These are phyloP conservation scores for Antennarius striatus DNA, from an alignment of 2,113 vertebrate genomes.

Conservation along the genomic window DNA sequence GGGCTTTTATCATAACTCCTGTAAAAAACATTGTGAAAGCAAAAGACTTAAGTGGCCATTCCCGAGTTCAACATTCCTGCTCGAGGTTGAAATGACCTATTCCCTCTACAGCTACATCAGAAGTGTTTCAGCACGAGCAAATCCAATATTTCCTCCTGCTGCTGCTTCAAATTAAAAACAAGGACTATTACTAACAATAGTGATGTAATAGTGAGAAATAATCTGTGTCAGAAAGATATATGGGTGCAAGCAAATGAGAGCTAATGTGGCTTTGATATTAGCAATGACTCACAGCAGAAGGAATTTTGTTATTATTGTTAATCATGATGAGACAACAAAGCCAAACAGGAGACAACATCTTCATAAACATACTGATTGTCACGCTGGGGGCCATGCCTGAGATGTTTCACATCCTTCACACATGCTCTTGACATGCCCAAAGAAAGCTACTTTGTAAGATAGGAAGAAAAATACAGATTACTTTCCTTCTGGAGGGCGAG, in stretches of 20 bases:
- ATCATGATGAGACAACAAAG: conserved; percentile 24
- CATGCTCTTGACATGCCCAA: background rate
- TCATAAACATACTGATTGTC: conserved; percentile 31
- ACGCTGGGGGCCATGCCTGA: conserved; percentile 24
- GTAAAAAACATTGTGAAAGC: too few relatives aligned
- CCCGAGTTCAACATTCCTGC: too few relatives aligned
- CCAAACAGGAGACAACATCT: conserved; percentile 23
- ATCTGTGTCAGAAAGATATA: conserved; percentile 27
- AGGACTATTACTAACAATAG: background rate
- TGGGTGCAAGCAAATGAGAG: conserved; percentile 10
- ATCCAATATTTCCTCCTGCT: background rate
- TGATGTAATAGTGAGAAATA: conserved; percentile 5
- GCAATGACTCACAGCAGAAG: conserved; percentile 22
- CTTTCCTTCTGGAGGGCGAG: conserved; percentile 25
- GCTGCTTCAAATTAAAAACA: background rate
- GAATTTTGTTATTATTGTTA: conserved; percentile 14
- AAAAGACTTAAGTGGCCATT: too few relatives aligned
- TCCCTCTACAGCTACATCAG: background rate
- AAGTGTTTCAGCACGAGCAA: background rate
- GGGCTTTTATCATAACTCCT: too few relatives aligned
- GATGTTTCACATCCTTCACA: conserved; percentile 27
- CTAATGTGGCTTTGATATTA: conserved; percentile 30
- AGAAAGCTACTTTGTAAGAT: conserved; percentile 9
- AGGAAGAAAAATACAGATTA: background rate
- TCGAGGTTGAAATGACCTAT: too few relatives aligned